phyloP scores from a whole-genome alignment of 2,888 invertebrate species.

The Coleophora deauratella region DNA sequence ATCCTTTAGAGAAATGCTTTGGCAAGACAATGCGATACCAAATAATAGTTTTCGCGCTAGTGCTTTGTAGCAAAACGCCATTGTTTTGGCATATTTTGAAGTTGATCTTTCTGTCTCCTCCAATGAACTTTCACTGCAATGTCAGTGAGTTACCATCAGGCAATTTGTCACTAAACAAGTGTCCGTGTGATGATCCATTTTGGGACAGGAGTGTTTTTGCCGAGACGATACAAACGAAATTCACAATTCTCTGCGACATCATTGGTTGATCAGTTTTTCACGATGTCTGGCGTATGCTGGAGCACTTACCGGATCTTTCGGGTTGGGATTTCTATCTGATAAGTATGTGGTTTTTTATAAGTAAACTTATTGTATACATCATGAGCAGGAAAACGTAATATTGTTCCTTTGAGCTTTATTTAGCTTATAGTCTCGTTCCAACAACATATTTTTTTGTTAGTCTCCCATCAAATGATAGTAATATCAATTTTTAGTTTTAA shows the following conservation, averaged over 20 bases:
- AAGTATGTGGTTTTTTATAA: slow-evolving; percentile 27
- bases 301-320: slow-evolving; percentile 39
- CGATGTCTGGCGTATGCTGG: slow-evolving; percentile 44
- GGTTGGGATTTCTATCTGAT: slow-evolving; percentile 49
- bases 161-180: slow-evolving; percentile 18
- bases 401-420: too few relatives aligned
- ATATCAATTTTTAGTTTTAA: too few relatives aligned
- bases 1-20: slow-evolving; percentile 48
- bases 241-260: slow-evolving; percentile 31
- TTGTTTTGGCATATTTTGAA: slow-evolving; percentile 49
- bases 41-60: slow-evolving; percentile 33
- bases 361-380: too few relatives aligned
- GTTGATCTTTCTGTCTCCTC: slow-evolving; percentile 46
- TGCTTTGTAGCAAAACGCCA: slow-evolving; percentile 40
- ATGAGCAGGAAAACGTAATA: too few relatives aligned
- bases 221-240: slow-evolving; percentile 49
- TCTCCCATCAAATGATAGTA: too few relatives aligned
- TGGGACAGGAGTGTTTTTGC: slow-evolving; percentile 45
- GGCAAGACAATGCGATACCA: slow-evolving; percentile 36
- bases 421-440: too few relatives aligned
- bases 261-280: slow-evolving; percentile 44
- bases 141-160: slow-evolving; percentile 4
- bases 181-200: slow-evolving; percentile 38
- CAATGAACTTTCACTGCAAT: slow-evolving; percentile 38
- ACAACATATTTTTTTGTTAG: too few relatives aligned